These are phyloP conservation scores for Oxytorus armatus DNA, from an alignment of 2,888 invertebrate genomes.

Conservation along the genomic window DNA sequence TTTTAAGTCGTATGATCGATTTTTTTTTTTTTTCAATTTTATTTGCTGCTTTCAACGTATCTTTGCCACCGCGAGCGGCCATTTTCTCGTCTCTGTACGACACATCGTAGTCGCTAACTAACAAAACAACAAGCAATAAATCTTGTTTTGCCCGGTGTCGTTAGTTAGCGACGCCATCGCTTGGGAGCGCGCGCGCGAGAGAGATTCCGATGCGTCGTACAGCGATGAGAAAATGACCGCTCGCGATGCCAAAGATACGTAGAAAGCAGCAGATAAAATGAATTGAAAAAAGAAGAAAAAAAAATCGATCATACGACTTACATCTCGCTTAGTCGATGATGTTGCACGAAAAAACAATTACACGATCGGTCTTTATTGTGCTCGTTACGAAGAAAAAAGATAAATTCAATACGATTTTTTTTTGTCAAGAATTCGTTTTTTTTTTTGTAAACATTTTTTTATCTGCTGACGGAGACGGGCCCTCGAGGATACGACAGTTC, in stretches of 20 bases:
- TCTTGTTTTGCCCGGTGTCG: neutral
- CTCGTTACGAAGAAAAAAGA: no score
- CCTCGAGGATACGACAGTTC: conserved; percentile 53
- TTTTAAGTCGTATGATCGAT: no score
- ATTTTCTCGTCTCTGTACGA: conserved; percentile 52
- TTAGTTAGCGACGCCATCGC: neutral
- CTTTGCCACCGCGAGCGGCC: conserved; percentile 58
- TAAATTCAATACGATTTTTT: no score
- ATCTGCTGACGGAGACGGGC: conserved; percentile 11
- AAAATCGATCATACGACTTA: no score
- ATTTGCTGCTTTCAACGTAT: conserved; percentile 36
- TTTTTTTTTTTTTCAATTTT: conserved; percentile 13
- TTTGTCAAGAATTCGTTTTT: neutral
- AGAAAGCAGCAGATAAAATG: conserved; percentile 1
- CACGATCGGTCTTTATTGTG: no score
- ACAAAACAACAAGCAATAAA: neutral
- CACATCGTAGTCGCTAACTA: neutral
- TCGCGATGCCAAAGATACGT: conserved; percentile 60
- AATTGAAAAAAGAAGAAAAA: conserved; percentile 28
- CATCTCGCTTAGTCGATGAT: no score
- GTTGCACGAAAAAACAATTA: conserved; percentile 2
- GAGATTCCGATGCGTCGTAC: conserved; percentile 1
- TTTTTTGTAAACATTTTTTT: neutral
- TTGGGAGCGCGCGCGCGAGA: neutral
- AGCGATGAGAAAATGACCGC: conserved; percentile 57